A percentile compares a stretch with the other conserved stretches of the same genome.
Conservation (phyloP, 2,113 vertebrate species). For the Tapirus terrestris region DNA sequence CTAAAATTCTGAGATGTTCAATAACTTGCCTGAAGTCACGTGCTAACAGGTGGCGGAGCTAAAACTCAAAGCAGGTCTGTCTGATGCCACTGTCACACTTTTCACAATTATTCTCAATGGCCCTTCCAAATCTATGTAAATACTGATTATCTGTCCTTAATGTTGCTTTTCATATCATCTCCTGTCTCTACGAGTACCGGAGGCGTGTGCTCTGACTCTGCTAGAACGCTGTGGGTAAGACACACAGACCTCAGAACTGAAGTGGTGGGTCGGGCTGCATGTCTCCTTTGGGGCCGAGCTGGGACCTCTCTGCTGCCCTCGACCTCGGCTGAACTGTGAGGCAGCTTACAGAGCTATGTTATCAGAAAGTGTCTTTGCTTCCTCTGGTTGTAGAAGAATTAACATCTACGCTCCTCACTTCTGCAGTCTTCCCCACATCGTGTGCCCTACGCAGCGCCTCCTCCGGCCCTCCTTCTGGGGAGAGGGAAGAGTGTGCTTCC, state of each 20-base stretch:
- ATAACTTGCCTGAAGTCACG: conserved; percentile 13
- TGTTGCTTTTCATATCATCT: conserved; percentile 43
- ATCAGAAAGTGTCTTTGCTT: conserved; percentile 27
- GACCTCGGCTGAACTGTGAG: background rate
- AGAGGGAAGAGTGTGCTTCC: background rate
- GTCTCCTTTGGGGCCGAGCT: background rate
- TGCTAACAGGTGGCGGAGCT: background rate
- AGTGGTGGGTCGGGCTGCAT: background rate
- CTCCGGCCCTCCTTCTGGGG: background rate
- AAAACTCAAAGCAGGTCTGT: background rate
- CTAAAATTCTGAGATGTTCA: conserved; percentile 19
- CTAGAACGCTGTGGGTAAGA: conserved; percentile 7
- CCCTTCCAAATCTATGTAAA: conserved; percentile 60
- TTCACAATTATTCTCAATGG: background rate
- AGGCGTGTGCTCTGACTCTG: background rate
- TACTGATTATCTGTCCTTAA: conserved; percentile 52
- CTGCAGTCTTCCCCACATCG: background rate
- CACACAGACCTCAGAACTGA: background rate
- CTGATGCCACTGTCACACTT: background rate
- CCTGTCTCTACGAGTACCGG: conserved; percentile 34
- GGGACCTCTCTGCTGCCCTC: background rate
- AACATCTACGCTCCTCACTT: background rate
- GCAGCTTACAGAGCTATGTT: background rate
- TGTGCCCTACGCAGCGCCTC: background rate
- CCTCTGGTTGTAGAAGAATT: background rate